Conservation (phyloP, 2,888 invertebrate species). For the Fragum sueziense region DNA sequence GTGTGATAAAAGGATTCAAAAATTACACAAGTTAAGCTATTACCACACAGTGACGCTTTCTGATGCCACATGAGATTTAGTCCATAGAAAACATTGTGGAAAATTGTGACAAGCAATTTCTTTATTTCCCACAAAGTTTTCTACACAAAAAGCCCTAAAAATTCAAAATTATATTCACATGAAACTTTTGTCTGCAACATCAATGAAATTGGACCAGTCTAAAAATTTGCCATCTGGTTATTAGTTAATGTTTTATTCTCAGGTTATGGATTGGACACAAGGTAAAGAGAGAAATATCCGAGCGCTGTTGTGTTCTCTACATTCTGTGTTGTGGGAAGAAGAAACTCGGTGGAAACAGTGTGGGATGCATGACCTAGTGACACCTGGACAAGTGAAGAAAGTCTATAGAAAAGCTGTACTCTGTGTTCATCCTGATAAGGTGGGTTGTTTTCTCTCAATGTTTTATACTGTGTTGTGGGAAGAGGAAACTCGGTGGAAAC, state of each 20-base stretch:
- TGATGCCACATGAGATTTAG: too few relatives aligned
- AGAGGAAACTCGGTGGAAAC: conserved; percentile 93
- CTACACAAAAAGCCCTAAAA: too few relatives aligned
- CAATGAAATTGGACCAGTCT: too few relatives aligned
- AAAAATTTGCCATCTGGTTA: too few relatives aligned
- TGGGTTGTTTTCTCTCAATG: conserved; percentile 83
- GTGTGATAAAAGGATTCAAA: too few relatives aligned
- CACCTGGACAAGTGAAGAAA: conserved; percentile 96
- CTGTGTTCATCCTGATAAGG: conserved; percentile 99
- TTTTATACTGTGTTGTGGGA: conserved; percentile 96
- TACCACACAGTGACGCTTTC: too few relatives aligned
- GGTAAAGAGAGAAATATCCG: conserved; percentile 98
- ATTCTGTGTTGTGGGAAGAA: conserved; percentile 95
- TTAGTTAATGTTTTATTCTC: conserved; percentile 41
- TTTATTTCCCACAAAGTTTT: too few relatives aligned
- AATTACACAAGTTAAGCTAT: too few relatives aligned
- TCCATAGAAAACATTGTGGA: too few relatives aligned
- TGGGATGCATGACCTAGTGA: conserved; percentile 97
- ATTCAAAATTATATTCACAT: too few relatives aligned
- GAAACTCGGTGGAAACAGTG: conserved; percentile 94
- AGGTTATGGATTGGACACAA: conserved; percentile 91
- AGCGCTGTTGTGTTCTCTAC: conserved; percentile 96
- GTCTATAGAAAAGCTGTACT: conserved; percentile 97
- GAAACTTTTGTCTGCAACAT: too few relatives aligned
- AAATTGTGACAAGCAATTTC: too few relatives aligned